These are phyloP conservation scores for Pterocles gutturalis DNA, from an alignment of 2,113 vertebrate genomes.

Conservation along the genomic window DNA sequence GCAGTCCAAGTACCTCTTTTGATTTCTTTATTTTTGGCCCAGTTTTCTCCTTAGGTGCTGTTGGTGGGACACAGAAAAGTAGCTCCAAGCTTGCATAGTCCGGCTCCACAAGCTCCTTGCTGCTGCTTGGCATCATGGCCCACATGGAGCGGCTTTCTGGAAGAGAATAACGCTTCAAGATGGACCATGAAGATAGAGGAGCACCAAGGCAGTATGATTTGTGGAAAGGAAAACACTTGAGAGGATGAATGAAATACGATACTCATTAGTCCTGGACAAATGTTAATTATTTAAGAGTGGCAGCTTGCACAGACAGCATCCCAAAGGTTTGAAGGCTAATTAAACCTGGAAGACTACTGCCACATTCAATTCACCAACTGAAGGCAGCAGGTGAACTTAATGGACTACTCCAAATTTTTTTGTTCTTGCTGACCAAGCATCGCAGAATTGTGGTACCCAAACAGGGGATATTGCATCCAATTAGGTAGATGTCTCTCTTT, in stretches of 20 bases:
- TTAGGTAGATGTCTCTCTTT: background rate
- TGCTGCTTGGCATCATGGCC: conserved; percentile 72
- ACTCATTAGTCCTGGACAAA: background rate
- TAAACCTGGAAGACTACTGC: background rate
- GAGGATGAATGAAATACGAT: background rate
- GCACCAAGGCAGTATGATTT: background rate
- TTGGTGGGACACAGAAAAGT: conserved; percentile 87
- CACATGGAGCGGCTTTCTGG: conserved; percentile 89
- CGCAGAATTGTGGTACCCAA: background rate
- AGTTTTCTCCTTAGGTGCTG: conserved; percentile 77
- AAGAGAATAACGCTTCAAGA: background rate
- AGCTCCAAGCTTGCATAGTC: conserved; percentile 90
- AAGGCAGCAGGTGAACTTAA: background rate
- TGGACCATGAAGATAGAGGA: background rate
- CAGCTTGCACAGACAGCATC: background rate
- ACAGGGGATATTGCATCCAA: background rate
- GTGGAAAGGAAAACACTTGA: background rate
- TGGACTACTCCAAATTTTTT: background rate
- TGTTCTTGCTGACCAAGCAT: background rate
- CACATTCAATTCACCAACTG: background rate
- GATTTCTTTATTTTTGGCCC: conserved; percentile 79
- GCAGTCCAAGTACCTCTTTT: conserved; percentile 82
- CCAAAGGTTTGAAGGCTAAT: background rate
- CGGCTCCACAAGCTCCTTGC: conserved; percentile 75
- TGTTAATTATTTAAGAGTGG: background rate